Percentiles rank a stretch among this genome's conserved stretches.
Conservation (phyloP, 2,113 vertebrate genomes). For the Terrapene triunguis region DNA sequence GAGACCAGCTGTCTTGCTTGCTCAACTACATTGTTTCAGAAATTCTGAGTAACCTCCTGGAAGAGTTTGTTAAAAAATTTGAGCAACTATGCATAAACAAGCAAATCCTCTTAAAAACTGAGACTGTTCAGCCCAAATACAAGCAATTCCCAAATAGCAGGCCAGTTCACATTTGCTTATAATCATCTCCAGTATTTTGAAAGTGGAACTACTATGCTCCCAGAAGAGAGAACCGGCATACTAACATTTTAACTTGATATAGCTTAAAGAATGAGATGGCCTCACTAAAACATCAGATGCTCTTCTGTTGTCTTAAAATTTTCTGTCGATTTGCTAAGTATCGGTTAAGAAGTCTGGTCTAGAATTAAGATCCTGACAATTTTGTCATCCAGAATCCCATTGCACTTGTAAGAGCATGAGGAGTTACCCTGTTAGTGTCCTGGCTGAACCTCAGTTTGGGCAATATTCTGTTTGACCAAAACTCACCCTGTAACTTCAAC, state of each 20-base stretch:
- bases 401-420: not conserved
- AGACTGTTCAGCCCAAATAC: not conserved
- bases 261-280: constrained; percentile 22
- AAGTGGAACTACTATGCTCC: not conserved
- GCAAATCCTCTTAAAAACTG: not conserved
- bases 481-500: not conserved
- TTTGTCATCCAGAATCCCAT: not conserved
- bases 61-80: constrained; percentile 41
- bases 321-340: constrained; percentile 43
- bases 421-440: not conserved
- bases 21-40: constrained; percentile 30
- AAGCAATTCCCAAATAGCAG: constrained; percentile 22
- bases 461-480: not conserved
- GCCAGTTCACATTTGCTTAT: constrained; percentile 49
- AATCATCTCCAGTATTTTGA: constrained; percentile 11
- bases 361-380: not conserved
- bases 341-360: not conserved
- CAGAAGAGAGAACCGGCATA: constrained; percentile 13
- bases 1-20: constrained; percentile 29
- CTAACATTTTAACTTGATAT: constrained; percentile 58
- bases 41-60: constrained; percentile 11
- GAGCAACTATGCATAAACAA: constrained; percentile 18
- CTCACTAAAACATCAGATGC: not conserved
- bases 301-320: not conserved
- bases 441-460: not conserved